A percentile compares a stretch with the other conserved stretches of the same genome.
Conservation (phyloP, 2,888 invertebrate species). For the Meganola albula region DNA sequence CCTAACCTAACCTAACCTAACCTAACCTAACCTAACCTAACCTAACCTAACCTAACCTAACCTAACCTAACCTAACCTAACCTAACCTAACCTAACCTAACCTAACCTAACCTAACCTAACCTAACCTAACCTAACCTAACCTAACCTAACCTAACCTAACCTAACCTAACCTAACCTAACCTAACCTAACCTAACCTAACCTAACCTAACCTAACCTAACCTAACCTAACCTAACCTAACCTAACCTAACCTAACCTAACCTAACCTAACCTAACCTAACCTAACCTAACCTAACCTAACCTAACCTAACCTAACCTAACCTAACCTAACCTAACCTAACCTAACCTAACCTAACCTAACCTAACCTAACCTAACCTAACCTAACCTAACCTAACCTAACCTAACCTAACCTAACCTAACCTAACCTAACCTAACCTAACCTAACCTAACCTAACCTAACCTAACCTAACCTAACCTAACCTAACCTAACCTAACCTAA, state of each 20-base stretch:
- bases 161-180: conserved; percentile 7
- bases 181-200: conserved; percentile 7
- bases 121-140: conserved; percentile 24
- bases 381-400: conserved; percentile 23
- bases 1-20: conserved; percentile 16
- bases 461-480: conserved; percentile 13
- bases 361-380: conserved; percentile 18
- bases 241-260: conserved; percentile 24
- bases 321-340: conserved; percentile 16
- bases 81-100: conserved; percentile 16
- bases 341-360: conserved; percentile 16
- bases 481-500: conserved; percentile 23
- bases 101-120: conserved; percentile 18
- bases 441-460: conserved; percentile 7
- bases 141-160: conserved; percentile 17
- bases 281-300: conserved; percentile 10
- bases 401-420: conserved; percentile 20
- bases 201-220: conserved; percentile 16
- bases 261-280: conserved; percentile 19
- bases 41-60: conserved; percentile 5
- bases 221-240: conserved; percentile 24
- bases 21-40: conserved; percentile 10
- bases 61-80: conserved; percentile 18
- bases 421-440: conserved; percentile 9
- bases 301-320: conserved; percentile 7